Conservation (phyloP, 2,797 vertebrate species). For the Gallirallus australis region DNA sequence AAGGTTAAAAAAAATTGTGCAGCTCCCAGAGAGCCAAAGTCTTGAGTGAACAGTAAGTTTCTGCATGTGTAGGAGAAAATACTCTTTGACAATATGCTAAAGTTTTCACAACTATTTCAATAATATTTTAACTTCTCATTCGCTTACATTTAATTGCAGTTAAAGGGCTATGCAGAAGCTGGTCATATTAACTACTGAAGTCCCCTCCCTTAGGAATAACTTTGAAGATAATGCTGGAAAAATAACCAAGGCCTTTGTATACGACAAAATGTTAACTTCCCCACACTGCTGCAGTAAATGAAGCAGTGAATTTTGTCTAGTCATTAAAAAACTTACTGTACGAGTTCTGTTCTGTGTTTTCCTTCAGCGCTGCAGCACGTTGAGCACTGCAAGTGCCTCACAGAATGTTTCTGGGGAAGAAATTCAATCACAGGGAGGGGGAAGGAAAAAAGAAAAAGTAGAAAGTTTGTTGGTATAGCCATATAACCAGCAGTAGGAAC, state of each 20-base stretch:
- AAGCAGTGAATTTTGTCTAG: not conserved
- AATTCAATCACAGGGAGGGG: not conserved
- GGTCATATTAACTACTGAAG: not conserved
- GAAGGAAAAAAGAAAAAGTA: too few species aligned
- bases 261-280: not conserved
- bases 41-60: not conserved
- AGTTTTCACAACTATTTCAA: not conserved
- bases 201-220: not conserved
- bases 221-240: not conserved
- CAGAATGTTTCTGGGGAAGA: not conserved
- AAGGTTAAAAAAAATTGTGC: not conserved
- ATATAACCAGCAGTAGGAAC: not conserved
- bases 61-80: not conserved
- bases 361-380: not conserved
- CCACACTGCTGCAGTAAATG: not conserved
- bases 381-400: fast-evolving
- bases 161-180: not conserved
- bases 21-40: not conserved
- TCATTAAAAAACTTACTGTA: not conserved
- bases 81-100: not conserved
- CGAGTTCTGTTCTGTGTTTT: not conserved
- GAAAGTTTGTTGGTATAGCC: not conserved
- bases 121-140: not conserved
- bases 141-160: not conserved
- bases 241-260: not conserved